phyloP scores from a whole-genome alignment of 2,113 vertebrate species.

The Rhombomys opimus region DNA sequence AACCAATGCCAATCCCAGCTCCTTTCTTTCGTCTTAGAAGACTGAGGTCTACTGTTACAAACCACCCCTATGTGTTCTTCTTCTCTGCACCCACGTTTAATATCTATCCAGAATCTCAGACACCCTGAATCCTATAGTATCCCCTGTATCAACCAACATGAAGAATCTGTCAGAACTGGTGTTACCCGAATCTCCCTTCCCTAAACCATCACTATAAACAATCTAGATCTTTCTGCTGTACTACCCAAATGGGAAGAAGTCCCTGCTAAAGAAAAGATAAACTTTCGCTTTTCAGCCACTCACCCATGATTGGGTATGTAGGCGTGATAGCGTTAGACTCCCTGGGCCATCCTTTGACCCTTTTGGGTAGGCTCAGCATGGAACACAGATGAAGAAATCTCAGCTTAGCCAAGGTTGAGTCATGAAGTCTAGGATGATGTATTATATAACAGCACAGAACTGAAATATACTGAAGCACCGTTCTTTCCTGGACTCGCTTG shows the following conservation, averaged over 20 bases:
- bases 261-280: background rate
- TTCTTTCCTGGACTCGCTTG: background rate
- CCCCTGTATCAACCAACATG: background rate
- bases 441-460: background rate
- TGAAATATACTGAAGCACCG: background rate
- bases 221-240: background rate
- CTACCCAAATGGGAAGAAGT: background rate
- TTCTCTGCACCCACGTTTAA: background rate
- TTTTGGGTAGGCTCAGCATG: background rate
- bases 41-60: background rate
- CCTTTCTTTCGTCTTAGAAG: background rate
- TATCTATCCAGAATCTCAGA: background rate
- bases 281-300: background rate
- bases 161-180: background rate
- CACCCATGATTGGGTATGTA: background rate
- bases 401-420: background rate
- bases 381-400: background rate
- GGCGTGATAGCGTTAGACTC: background rate
- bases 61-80: accelerated
- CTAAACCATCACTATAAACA: background rate
- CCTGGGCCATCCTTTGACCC: too few relatives aligned
- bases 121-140: background rate
- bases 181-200: background rate
- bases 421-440: background rate
- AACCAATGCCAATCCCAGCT: background rate